These are phyloP conservation scores for Xiphophorus birchmanni DNA, from an alignment of 2,797 vertebrate genomes.

Conservation along the genomic window DNA sequence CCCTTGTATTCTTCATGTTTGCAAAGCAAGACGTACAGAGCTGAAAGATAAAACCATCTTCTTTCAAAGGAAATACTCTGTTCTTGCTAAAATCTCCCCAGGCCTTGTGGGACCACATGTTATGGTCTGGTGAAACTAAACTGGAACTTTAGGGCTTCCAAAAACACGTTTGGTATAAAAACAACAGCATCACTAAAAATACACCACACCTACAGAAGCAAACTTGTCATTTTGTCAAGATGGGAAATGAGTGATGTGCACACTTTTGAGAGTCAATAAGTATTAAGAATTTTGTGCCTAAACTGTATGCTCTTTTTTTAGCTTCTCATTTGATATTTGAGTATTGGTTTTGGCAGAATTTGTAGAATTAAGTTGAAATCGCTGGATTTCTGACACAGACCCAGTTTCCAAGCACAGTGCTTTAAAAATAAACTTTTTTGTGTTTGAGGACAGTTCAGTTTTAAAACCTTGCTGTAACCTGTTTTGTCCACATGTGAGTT, in stretches of 20 bases:
- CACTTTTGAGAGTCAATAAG: neutral
- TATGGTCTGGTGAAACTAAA: neutral
- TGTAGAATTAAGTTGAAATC: neutral
- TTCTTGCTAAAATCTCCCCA: neutral
- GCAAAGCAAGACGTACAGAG: neutral
- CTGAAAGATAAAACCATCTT: neutral
- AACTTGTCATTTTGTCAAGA: neutral
- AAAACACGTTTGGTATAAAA: neutral
- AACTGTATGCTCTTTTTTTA: neutral
- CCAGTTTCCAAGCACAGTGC: neutral
- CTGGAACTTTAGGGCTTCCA: neutral
- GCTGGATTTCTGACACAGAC: neutral
- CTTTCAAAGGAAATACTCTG: neutral
- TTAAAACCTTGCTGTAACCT: neutral
- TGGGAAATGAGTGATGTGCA: neutral
- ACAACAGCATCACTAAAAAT: neutral
- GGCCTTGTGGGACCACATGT: neutral
- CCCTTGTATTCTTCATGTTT: neutral
- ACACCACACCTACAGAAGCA: neutral
- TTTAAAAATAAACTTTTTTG: neutral
- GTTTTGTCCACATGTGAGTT: neutral
- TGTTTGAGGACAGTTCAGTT: neutral
- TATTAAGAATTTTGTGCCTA: neutral
- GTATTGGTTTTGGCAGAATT: neutral
- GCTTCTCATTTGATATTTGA: neutral